A percentile compares a stretch with the other conserved stretches of the same genome.
These are phyloP conservation scores for Clavelina lepadiformis DNA, from an alignment of 23 tunicate species.

Conservation along the genomic window DNA sequence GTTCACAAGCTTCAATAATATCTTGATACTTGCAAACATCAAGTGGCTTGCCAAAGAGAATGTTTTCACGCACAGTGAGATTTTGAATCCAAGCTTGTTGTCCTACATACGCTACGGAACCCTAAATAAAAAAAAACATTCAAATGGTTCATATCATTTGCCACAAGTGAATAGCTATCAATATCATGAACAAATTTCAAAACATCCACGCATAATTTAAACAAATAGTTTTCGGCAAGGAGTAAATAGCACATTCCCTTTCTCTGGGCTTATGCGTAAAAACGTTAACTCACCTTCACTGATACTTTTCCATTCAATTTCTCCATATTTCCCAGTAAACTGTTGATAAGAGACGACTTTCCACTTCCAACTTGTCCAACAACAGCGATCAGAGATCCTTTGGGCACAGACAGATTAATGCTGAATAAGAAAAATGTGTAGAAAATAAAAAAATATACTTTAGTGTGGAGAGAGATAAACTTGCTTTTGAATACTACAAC, in stretches of 20 bases:
- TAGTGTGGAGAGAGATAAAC: too few species aligned
- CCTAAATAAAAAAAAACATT: slow-evolving; percentile 12
- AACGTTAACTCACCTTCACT: slow-evolving; percentile 69
- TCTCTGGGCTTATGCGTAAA: neutral
- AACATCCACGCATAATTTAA: too few species aligned
- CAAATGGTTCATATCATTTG: too few species aligned
- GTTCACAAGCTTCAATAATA: slow-evolving; percentile 26
- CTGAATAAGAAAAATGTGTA: slow-evolving; percentile 15
- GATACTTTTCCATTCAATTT: slow-evolving; percentile 52
- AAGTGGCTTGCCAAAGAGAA: slow-evolving; percentile 26
- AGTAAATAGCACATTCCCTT: too few species aligned
- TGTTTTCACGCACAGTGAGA: slow-evolving; percentile 38
- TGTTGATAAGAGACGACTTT: slow-evolving; percentile 82
- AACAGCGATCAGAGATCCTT: slow-evolving; percentile 76
- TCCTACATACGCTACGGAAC: slow-evolving; percentile 39
- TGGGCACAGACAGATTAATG: slow-evolving; percentile 56
- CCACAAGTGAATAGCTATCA: too few species aligned
- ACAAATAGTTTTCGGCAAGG: too few species aligned
- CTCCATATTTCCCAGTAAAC: slow-evolving; percentile 91
- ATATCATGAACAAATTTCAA: too few species aligned
- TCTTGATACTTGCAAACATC: slow-evolving; percentile 24
- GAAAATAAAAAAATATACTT: too few species aligned
- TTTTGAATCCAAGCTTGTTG: slow-evolving; percentile 69
- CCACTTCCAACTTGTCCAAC: slow-evolving; percentile 98
- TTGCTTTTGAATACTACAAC: too few species aligned